A percentile compares a stretch with the other conserved stretches of the same genome.
Conservation (phyloP, 2,888 invertebrate species). For the Anaspis maculata region DNA sequence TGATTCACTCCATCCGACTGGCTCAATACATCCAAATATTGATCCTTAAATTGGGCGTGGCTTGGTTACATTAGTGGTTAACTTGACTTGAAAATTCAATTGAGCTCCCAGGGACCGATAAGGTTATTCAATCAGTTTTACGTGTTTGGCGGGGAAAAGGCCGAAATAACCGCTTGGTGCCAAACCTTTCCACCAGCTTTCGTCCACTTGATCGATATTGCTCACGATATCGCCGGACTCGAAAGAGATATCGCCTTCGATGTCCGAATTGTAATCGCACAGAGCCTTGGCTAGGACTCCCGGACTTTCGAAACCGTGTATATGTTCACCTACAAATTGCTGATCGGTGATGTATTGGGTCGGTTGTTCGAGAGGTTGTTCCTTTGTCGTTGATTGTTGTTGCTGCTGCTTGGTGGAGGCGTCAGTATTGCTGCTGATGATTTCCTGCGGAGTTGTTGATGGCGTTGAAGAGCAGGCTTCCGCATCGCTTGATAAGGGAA, state of each 20-base stretch:
- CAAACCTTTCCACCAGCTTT: constrained; percentile 97
- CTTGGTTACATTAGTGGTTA: too few species aligned
- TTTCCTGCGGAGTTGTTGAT: constrained; percentile 17
- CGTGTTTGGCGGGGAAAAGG: constrained; percentile 94
- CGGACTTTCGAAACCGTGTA: constrained; percentile 57
- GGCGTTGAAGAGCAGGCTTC: constrained; percentile 25
- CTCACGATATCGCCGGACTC: constrained; percentile 93
- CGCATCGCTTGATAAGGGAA: constrained; percentile 43
- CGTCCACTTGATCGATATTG: constrained; percentile 85
- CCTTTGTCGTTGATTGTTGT: too few species aligned
- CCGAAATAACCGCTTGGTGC: constrained; percentile 83
- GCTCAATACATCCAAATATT: too few species aligned
- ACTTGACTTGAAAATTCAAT: too few species aligned
- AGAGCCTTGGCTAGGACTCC: constrained; percentile 81
- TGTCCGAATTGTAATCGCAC: constrained; percentile 96
- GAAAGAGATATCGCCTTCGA: constrained; percentile 92
- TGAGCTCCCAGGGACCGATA: too few species aligned
- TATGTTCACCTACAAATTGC: constrained; percentile 49
- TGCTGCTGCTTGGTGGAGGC: neutral
- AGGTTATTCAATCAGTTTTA: constrained; percentile 75
- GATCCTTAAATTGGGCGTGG: too few species aligned
- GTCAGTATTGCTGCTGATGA: constrained; percentile 9
- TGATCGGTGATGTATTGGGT: constrained; percentile 36
- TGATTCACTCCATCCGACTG: too few species aligned
- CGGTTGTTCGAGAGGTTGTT: too few species aligned